phyloP scores from a whole-genome alignment of 2,888 invertebrate genomes.

The Bembecia ichneumoniformis region DNA sequence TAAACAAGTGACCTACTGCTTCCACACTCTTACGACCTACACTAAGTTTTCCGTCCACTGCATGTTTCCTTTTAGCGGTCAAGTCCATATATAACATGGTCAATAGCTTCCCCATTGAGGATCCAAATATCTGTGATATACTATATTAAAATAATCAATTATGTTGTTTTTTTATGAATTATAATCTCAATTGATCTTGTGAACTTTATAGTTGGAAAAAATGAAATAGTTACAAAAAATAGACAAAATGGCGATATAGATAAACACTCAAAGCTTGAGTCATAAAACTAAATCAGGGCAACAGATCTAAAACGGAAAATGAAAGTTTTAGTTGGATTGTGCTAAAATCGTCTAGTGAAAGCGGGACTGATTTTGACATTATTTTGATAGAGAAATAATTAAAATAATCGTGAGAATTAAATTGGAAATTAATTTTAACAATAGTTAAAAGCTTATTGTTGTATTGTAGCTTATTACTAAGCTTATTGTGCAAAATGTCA shows the following conservation, averaged over 20 bases:
- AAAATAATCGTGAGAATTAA: background rate
- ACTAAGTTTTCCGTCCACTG: background rate
- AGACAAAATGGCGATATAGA: background rate
- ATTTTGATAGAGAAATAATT: background rate
- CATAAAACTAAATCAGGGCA: too few species aligned
- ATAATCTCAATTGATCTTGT: background rate
- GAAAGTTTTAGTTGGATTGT: background rate
- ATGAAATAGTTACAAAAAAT: background rate
- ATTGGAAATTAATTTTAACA: background rate
- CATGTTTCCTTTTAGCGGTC: background rate
- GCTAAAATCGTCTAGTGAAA: background rate
- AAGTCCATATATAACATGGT: background rate
- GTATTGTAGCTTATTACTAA: too few species aligned
- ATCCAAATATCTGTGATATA: background rate
- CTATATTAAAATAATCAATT: background rate
- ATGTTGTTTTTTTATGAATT: background rate
- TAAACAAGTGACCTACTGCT: conserved; percentile 3
- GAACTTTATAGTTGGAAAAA: background rate
- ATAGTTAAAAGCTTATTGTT: too few species aligned
- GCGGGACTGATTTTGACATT: background rate
- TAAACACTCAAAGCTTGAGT: too few species aligned
- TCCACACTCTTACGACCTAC: background rate
- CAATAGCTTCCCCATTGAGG: background rate
- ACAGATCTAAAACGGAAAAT: background rate
- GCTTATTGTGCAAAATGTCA: background rate